Conservation (phyloP, 2,797 vertebrate species). For the Bradypodion ventrale region DNA sequence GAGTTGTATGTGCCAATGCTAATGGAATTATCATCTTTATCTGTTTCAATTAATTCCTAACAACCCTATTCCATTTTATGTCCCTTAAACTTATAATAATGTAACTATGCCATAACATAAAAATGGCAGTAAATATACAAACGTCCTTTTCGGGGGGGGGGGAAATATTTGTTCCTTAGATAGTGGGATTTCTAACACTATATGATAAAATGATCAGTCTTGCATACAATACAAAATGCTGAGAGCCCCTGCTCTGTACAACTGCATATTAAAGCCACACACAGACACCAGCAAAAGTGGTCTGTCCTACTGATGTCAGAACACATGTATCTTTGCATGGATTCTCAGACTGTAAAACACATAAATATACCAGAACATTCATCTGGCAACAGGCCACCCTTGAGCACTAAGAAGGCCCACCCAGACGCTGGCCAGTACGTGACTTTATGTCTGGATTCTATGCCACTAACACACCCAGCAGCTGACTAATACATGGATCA, state of each 20-base stretch:
- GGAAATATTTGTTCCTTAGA: too few species aligned
- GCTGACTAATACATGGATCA: fast-evolving
- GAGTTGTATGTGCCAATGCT: too few species aligned
- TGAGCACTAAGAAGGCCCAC: background rate
- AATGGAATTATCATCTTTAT: too few species aligned
- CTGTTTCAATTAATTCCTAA: too few species aligned
- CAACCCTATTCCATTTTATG: too few species aligned
- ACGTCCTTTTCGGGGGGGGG: too few species aligned
- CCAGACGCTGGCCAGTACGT: conserved; percentile 28
- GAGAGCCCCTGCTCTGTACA: background rate
- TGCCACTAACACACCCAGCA: background rate
- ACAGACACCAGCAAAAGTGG: background rate
- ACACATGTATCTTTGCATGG: background rate
- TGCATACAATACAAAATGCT: background rate
- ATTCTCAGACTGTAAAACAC: background rate
- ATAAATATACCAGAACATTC: background rate
- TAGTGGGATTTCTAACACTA: too few species aligned
- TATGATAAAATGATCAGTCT: background rate
- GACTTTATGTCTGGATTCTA: conserved; percentile 11
- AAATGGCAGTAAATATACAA: too few species aligned
- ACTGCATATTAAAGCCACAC: fast-evolving
- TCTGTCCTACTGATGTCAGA: background rate
- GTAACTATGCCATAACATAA: too few species aligned
- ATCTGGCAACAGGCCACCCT: background rate
- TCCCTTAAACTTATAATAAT: background rate